These are phyloP conservation scores for Etia nguti DNA, from an alignment of 2,113 vertebrate genomes.

Conservation along the genomic window DNA sequence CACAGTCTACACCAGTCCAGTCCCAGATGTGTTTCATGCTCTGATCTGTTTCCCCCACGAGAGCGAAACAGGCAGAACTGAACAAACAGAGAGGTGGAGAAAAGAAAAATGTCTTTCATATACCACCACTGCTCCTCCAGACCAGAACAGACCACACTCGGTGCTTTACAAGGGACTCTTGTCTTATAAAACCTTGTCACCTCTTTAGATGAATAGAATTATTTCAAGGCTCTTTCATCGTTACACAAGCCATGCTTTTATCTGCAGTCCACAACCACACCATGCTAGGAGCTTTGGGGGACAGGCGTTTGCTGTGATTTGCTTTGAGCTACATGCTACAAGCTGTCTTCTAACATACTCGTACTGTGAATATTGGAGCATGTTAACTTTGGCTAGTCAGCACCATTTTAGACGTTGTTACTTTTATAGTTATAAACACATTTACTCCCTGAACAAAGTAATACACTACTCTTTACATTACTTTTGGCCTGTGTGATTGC, in stretches of 20 bases:
- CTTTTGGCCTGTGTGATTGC: background rate
- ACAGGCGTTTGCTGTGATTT: background rate
- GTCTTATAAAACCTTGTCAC: background rate
- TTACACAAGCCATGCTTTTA: background rate
- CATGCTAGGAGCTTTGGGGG: background rate
- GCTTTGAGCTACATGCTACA: background rate
- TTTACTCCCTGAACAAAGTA: background rate
- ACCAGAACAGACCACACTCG: background rate
- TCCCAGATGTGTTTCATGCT: slow-evolving; percentile 34
- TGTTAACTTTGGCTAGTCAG: background rate
- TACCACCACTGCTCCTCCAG: background rate
- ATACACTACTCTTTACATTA: background rate
- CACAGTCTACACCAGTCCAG: background rate
- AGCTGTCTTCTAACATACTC: background rate
- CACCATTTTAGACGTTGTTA: background rate
- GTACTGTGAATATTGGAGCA: background rate
- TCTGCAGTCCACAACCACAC: background rate
- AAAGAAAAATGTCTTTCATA: slow-evolving; percentile 23
- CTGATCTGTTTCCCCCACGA: slow-evolving; percentile 3
- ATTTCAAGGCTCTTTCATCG: background rate
- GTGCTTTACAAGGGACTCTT: background rate
- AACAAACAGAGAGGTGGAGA: slow-evolving; percentile 22
- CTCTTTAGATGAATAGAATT: background rate
- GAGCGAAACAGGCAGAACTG: slow-evolving; percentile 4
- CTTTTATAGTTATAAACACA: too few species aligned